These are phyloP conservation scores for Discoglossus pictus DNA, from an alignment of 2,797 vertebrate species.

Conservation along the genomic window DNA sequence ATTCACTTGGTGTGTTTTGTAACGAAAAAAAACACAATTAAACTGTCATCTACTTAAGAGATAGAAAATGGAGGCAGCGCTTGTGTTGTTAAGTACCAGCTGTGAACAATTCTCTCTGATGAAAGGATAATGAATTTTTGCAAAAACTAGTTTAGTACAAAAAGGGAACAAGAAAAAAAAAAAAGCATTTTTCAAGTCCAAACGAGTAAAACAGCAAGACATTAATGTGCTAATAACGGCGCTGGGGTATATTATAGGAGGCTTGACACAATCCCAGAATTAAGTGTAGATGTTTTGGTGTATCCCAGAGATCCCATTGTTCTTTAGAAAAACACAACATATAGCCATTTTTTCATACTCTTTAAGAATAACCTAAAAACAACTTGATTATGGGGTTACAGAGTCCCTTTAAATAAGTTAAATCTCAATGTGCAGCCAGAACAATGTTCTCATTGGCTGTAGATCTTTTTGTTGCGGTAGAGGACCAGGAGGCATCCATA, in stretches of 20 bases:
- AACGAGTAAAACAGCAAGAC: slow-evolving; percentile 38
- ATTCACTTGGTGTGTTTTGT: background rate
- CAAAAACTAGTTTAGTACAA: slow-evolving; percentile 18
- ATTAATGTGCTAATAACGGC: slow-evolving; percentile 24
- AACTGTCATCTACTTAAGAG: slow-evolving; percentile 23
- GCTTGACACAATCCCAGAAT: background rate
- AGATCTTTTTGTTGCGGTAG: too few relatives aligned
- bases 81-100: slow-evolving; percentile 34
- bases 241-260: background rate
- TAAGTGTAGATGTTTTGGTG: too few relatives aligned
- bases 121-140: slow-evolving; percentile 39
- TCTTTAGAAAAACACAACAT: too few relatives aligned
- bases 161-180: slow-evolving; percentile 11
- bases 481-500: too few relatives aligned
- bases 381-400: too few relatives aligned
- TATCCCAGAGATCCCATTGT: too few relatives aligned
- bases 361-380: too few relatives aligned
- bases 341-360: too few relatives aligned
- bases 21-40: background rate
- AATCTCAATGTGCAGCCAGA: too few relatives aligned
- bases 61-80: slow-evolving; percentile 20
- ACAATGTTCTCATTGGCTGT: too few relatives aligned
- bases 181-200: slow-evolving; percentile 39
- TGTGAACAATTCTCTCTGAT: slow-evolving; percentile 46
- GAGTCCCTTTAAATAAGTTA: too few relatives aligned